Conservation (phyloP, 2,797 vertebrate genomes). For the Coluber constrictor region DNA sequence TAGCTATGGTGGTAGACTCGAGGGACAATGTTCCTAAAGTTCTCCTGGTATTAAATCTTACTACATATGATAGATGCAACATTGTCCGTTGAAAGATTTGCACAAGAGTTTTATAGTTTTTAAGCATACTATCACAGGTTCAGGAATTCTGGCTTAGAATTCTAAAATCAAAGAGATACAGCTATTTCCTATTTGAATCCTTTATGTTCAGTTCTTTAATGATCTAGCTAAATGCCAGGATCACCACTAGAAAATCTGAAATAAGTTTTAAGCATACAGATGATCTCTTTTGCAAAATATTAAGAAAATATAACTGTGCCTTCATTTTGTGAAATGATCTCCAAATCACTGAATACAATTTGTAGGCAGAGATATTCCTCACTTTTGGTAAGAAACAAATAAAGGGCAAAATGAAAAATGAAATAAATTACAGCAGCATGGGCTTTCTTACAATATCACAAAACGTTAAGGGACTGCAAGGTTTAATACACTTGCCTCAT, state of each 20-base stretch:
- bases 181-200: background rate
- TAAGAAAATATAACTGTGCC: background rate
- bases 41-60: rapidly evolving
- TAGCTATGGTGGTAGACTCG: background rate
- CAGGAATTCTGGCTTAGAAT: background rate
- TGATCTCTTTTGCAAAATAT: background rate
- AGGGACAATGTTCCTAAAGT: background rate
- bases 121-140: background rate
- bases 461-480: background rate
- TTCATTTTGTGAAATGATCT: background rate
- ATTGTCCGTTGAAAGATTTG: background rate
- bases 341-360: background rate
- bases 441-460: background rate
- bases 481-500: background rate
- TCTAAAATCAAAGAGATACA: background rate
- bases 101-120: background rate
- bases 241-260: background rate
- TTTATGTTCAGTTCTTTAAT: background rate
- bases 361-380: background rate
- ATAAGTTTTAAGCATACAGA: background rate
- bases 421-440: background rate
- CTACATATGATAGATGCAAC: background rate
- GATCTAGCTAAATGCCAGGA: background rate
- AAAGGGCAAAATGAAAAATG: background rate
- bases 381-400: background rate